These are phyloP conservation scores for Linyphia triangularis DNA, from an alignment of 2,888 invertebrate species.

Conservation along the genomic window DNA sequence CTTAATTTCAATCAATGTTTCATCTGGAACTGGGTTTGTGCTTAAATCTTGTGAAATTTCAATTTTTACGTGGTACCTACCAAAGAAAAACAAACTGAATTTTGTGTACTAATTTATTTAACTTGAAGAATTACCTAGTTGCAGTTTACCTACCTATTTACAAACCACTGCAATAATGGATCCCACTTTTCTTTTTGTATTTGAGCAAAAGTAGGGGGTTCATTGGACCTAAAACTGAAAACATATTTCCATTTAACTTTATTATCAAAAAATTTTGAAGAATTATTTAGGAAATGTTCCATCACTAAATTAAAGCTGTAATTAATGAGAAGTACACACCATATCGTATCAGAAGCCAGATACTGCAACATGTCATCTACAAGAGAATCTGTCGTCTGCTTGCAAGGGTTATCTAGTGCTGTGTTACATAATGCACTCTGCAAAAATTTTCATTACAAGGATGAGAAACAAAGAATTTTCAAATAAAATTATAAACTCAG, in stretches of 20 bases:
- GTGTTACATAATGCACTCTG: slow-evolving; percentile 93
- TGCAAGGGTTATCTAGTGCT: slow-evolving; percentile 94
- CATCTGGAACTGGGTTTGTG: slow-evolving; percentile 81
- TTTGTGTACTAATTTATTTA: slow-evolving; percentile 6
- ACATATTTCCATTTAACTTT: background rate
- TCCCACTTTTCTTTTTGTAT: slow-evolving; percentile 92
- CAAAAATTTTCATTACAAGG: too few relatives aligned
- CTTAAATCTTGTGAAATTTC: slow-evolving; percentile 61
- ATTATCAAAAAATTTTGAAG: background rate
- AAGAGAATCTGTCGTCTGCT: slow-evolving; percentile 87
- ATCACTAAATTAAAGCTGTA: background rate
- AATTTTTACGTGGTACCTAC: slow-evolving; percentile 64
- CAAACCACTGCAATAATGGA: slow-evolving; percentile 93
- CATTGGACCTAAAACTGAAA: slow-evolving; percentile 80
- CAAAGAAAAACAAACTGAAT: background rate
- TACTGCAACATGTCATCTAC: slow-evolving; percentile 89
- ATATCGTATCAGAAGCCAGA: slow-evolving; percentile 88
- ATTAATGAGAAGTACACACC: slow-evolving; percentile 63
- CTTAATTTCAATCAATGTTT: slow-evolving; percentile 86
- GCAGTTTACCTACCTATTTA: slow-evolving; percentile 82
- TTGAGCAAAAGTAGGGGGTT: slow-evolving; percentile 87
- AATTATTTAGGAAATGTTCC: background rate
- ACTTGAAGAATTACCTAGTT: background rate
- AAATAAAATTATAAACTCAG: too few relatives aligned
- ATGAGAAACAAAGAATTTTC: background rate